Base-by-base conservation (phyloP, 1,140 invertebrate genomes). In the Glossosoma conforme region DNA sequence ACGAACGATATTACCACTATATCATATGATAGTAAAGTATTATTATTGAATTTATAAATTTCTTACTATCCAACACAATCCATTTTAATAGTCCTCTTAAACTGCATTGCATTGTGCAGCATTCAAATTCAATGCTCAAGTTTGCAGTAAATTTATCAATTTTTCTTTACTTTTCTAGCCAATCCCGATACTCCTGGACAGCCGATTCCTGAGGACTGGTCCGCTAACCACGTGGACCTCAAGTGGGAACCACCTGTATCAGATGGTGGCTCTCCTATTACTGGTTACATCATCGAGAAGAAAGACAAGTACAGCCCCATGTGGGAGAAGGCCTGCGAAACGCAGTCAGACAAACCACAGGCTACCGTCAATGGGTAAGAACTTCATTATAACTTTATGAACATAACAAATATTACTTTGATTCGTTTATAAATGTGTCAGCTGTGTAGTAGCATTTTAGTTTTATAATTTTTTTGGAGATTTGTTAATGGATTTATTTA, bases 241-340 rank as follows among this genome's bases (percentile, higher is more conserved):
- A 81, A 85, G 53, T 96, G 92, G 91, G 73, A 82, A 41, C 81
- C 88, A 57, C 87, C 87, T 1, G 68, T 81, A 56, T 85, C 81
- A 33, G 91, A 97, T 69, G 93, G 93, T 50, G 93, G 93, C 15
- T 86, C 91, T 5, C 90, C 92, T 6, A 92, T 98, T 61, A 87
- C 85, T 55, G 88, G 92, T 21, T 99, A 98, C 63, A 89, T 98
- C 30, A 84, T 99, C 59, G 95, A 99, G 69, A 95, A 93, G 77
- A 95, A 93, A 67, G 93, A 97, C 61, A 98, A 97, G 70, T 94
- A 95, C 76, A 91, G 88, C 59, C 86, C 84, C 28, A 84, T 93
- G 61, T 91, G 93, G 92, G 89, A 94, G 68, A 91, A 93, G 65
- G 89, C 89, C 24, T 61, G 86, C 17, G 91, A 94, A 72, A 90